Conservation (phyloP, 2,113 vertebrate species). For the Triplophysa rosa region DNA sequence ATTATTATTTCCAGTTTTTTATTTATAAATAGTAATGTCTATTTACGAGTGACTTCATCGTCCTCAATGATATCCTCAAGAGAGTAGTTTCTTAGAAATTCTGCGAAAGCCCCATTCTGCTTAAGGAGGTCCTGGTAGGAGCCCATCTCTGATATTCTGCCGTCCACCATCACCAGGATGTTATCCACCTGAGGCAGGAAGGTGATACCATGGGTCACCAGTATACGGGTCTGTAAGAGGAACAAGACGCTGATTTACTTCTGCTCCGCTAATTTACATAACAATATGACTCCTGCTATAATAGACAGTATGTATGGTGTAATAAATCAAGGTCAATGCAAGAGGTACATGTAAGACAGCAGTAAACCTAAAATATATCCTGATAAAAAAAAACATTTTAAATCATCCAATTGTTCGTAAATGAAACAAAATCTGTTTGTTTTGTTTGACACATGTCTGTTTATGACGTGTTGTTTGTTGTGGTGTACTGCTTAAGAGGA, state of each 20-base stretch:
- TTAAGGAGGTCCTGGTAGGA: conserved; percentile 86
- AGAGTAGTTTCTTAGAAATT: conserved; percentile 89
- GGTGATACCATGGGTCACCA: conserved; percentile 92
- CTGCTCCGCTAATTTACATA: background rate
- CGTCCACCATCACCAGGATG: conserved; percentile 86
- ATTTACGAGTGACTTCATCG: conserved; percentile 75
- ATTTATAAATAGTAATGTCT: background rate
- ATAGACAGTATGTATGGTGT: no score
- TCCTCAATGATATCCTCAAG: conserved; percentile 80
- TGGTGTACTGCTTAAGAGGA: background rate
- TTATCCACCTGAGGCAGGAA: conserved; percentile 93
- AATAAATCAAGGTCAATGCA: no score
- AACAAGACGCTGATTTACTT: background rate
- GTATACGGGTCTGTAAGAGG: conserved; percentile 81
- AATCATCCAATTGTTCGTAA: no score
- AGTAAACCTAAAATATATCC: no score
- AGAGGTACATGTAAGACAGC: no score
- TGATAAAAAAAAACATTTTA: no score
- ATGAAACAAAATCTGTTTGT: background rate
- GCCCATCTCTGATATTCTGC: conserved; percentile 88
- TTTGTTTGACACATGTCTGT: background rate
- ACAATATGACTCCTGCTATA: no score
- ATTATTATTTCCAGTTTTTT: background rate
- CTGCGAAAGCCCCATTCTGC: conserved; percentile 86
- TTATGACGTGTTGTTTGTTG: background rate